These are phyloP conservation scores for Phlogophora meticulosa DNA, from an alignment of 2,888 invertebrate species.

Conservation along the genomic window DNA sequence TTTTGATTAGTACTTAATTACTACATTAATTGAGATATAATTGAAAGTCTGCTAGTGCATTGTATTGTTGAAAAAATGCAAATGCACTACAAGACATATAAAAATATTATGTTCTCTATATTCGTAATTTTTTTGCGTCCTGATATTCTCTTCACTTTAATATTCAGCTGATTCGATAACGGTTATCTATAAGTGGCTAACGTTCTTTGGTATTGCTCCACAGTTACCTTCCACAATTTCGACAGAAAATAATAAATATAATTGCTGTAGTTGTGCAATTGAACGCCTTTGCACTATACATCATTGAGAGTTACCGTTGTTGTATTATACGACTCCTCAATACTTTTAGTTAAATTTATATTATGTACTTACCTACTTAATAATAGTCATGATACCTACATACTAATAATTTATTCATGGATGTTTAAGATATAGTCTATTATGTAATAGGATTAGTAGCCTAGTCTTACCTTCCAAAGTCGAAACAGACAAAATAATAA, in stretches of 20 bases:
- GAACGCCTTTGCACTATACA: constrained; percentile 44
- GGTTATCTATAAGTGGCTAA: constrained; percentile 69
- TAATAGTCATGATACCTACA: too few species aligned
- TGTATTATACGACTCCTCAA: background rate
- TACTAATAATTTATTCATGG: background rate
- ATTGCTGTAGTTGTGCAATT: constrained; percentile 47
- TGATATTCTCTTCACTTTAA: constrained; percentile 30
- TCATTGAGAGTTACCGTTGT: constrained; percentile 11
- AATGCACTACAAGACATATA: too few species aligned
- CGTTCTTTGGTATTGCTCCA: constrained; percentile 65
- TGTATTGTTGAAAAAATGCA: background rate
- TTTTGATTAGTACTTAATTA: constrained; percentile 6
- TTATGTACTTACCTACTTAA: too few species aligned
- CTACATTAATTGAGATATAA: constrained; percentile 10
- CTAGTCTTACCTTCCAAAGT: constrained; percentile 2
- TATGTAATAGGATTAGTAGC: constrained; percentile 7
- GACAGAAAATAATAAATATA: constrained; percentile 63
- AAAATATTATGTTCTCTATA: background rate
- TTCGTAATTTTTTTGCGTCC: constrained; percentile 2
- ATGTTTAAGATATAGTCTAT: background rate
- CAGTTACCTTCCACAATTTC: constrained; percentile 67
- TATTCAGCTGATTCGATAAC: constrained; percentile 59
- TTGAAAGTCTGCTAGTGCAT: background rate
- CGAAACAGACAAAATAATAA: constrained; percentile 2
- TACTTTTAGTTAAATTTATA: background rate